Percentiles rank a stretch among this genome's conserved stretches.
These are phyloP conservation scores for Deilephila elpenor DNA, from an alignment of 2,888 invertebrate genomes.

Conservation along the genomic window DNA sequence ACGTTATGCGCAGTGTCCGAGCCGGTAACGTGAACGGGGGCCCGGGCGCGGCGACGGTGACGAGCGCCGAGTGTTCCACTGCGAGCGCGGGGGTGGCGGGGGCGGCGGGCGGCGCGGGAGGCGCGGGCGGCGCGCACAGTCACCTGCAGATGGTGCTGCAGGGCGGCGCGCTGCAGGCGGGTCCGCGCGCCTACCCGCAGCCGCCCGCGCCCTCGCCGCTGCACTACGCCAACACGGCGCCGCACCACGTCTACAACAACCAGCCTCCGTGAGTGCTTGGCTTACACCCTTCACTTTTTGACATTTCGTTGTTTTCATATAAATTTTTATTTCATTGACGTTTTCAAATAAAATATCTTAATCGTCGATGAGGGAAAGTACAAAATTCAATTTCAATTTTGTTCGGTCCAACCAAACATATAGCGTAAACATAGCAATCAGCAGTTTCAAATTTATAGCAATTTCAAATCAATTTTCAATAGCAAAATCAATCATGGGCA, in stretches of 20 bases:
- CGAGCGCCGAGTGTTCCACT: slow-evolving; percentile 44
- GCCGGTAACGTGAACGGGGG: slow-evolving; percentile 69
- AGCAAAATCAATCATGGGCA: too few relatives aligned
- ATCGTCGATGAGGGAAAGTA: too few relatives aligned
- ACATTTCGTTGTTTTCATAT: background rate
- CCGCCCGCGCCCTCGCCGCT: slow-evolving; percentile 67
- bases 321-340: background rate
- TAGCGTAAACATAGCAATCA: too few relatives aligned
- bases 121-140: slow-evolving; percentile 55
- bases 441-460: too few relatives aligned
- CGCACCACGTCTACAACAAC: slow-evolving; percentile 58
- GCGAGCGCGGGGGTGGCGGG: slow-evolving; percentile 43
- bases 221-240: slow-evolving; percentile 62
- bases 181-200: slow-evolving; percentile 59
- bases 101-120: slow-evolving; percentile 48
- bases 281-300: background rate
- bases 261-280: slow-evolving; percentile 58
- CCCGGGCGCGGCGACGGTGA: slow-evolving; percentile 36
- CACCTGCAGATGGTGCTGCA: slow-evolving; percentile 82
- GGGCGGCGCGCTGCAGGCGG: slow-evolving; percentile 59
- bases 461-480: too few relatives aligned
- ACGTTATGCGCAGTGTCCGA: slow-evolving; percentile 47
- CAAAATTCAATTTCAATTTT: too few relatives aligned
- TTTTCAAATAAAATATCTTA: background rate
- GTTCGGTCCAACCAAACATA: too few relatives aligned